Evolutionary conservation across 2,888 invertebrate species (phyloP).

Genomic region (Atethmia centrago): DNA sequence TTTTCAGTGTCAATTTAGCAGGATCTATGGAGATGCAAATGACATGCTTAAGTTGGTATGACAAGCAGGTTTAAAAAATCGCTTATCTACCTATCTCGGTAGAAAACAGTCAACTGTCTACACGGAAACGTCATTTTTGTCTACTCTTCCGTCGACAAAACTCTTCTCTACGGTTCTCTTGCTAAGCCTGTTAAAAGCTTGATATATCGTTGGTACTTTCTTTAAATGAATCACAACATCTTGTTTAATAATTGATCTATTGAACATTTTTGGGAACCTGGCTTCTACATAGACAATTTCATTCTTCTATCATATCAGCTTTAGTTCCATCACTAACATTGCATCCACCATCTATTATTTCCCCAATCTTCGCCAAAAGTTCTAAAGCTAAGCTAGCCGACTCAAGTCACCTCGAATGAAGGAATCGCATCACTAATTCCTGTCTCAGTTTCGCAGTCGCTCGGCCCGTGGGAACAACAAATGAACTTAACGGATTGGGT

Average conservation of each 20-base stretch:
- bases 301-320: background rate
- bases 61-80: no score
- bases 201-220: background rate
- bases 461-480: slow-evolving; percentile 73
- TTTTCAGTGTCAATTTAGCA: background rate
- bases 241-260: no score
- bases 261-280: background rate
- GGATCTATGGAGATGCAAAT: background rate
- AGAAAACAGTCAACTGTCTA: no score
- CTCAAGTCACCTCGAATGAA: slow-evolving; percentile 28
- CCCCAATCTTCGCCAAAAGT: background rate
- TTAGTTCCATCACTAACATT: background rate
- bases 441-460: slow-evolving; percentile 47
- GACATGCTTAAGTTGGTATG: background rate
- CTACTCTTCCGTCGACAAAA: no score
- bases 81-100: no score
- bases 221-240: background rate
- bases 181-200: background rate
- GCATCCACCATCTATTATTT: background rate
- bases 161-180: no score
- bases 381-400: background rate
- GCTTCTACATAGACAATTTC: background rate
- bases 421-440: slow-evolving; percentile 56
- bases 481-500: slow-evolving; percentile 71
- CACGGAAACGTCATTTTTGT: no score